Evolutionary conservation across 2,113 vertebrate genomes (phyloP).

Genomic region (Taxidea taxus): DNA sequence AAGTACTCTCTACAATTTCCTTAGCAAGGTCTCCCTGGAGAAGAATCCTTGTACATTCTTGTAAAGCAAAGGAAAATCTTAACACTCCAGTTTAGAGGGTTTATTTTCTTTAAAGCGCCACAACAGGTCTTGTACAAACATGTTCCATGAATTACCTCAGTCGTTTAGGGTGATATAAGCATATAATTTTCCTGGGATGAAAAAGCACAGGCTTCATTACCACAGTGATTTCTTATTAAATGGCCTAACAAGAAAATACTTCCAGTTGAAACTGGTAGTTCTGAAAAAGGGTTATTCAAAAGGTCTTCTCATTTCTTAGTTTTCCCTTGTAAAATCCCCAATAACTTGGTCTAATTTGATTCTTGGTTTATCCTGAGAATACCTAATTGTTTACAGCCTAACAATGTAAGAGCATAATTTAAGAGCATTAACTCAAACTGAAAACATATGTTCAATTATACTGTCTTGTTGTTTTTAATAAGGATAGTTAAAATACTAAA

Average conservation of each 20-base stretch:
- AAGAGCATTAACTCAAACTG: neutral
- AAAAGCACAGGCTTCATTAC: neutral
- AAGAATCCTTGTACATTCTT: neutral
- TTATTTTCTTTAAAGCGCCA: neutral
- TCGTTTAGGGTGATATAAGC: neutral
- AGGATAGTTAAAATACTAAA: neutral
- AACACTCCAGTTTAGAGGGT: neutral
- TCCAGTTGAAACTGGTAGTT: conserved; percentile 21
- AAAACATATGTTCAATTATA: neutral
- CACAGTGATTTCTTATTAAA: neutral
- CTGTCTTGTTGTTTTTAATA: neutral
- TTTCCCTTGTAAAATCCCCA: neutral
- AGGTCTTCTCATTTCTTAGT: neutral
- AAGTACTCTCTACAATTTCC: neutral
- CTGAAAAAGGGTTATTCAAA: conserved; percentile 9
- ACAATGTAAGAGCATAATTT: neutral
- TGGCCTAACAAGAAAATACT: neutral
- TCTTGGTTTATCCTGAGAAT: neutral
- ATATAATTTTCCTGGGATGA: neutral
- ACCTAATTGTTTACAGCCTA: neutral
- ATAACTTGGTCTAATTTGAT: neutral
- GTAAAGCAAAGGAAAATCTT: conserved; percentile 1
- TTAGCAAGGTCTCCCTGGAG: neutral
- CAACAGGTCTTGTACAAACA: neutral
- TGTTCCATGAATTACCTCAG: neutral